Base-by-base conservation (phyloP, 2,113 vertebrate genomes). In the Taxidea taxus region DNA sequence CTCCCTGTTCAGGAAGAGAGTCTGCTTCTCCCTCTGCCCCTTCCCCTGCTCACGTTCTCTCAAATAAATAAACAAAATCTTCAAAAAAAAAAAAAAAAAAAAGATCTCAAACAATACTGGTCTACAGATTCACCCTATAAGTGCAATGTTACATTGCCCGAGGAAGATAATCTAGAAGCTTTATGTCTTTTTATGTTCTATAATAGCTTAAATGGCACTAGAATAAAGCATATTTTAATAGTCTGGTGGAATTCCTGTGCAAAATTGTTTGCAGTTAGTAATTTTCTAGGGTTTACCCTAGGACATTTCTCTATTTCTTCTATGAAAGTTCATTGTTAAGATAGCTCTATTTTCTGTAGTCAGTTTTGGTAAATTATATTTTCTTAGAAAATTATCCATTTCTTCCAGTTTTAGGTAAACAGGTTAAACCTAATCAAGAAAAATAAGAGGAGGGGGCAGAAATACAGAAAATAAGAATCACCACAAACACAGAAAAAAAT, bases 361-460 rank as follows among this genome's bases (percentile, higher is more conserved):
- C 39, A 64, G 64, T 70, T 89, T 92, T 58, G 37, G 75, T 72
- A 64, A 89, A 82, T 83, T 83, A 7, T 20, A 42, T 56, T 68
- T 85, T 93, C 72, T 91, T 51, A 86, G 21, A 72, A 77, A 95
- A 88, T 66, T 58, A 85, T 29, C 44, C n/a, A 70, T 62, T 95
- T 89, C 58, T 66, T 88, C 15, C 70, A 37, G 14, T 80, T 92
- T 77, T 58, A 64, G 39, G 34, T 85, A 85, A 95, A 54, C 18
- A 77, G 58, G 60, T 23, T 91, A 93, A 91, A 75, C 89, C 56
- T 78, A 86, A 87, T 83, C 62, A 90, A 88, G 62, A 85, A 93
- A 93, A 87, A 88, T 64, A 78, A 77, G 47, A 54, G 7, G 29
- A 39, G 54, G 62, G 27, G 16, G 37, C 29, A 92, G 4, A 86